Conservation (phyloP, 2,113 vertebrate species). For the Nannospalax galili region DNA sequence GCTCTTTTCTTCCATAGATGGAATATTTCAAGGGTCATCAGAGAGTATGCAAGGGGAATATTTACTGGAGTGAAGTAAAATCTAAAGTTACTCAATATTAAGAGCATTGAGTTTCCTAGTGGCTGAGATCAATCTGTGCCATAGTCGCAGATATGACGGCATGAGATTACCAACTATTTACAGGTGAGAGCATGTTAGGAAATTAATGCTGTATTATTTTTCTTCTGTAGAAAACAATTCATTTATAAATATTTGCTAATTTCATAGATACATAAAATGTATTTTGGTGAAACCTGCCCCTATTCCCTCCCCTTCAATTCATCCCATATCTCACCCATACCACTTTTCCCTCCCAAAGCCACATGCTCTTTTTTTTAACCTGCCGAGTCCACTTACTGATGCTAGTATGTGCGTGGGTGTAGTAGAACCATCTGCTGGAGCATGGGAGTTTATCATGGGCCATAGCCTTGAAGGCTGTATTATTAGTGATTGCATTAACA, state of each 20-base stretch:
- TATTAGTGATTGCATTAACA: background rate
- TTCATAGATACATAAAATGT: too few species aligned
- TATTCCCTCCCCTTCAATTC: too few species aligned
- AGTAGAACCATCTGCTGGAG: too few species aligned
- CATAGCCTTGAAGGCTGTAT: background rate
- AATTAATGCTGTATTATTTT: background rate
- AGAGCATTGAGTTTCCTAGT: background rate
- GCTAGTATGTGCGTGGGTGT: too few species aligned
- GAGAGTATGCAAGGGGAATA: background rate
- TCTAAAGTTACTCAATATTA: background rate
- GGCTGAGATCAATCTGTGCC: background rate
- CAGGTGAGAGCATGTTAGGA: background rate
- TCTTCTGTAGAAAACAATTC: too few species aligned
- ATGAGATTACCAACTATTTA: background rate
- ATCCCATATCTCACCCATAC: too few species aligned
- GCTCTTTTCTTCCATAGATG: background rate
- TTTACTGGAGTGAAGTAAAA: background rate
- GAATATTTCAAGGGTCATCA: background rate
- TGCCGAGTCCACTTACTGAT: too few species aligned
- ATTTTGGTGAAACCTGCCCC: too few species aligned
- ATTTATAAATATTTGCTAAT: too few species aligned
- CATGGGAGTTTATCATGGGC: too few species aligned
- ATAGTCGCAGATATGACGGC: accelerated
- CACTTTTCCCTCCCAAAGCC: too few species aligned
- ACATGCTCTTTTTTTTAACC: too few species aligned